Evolutionary conservation across 2,888 invertebrate species (phyloP).

Genomic region (Lithophane socia): DNA sequence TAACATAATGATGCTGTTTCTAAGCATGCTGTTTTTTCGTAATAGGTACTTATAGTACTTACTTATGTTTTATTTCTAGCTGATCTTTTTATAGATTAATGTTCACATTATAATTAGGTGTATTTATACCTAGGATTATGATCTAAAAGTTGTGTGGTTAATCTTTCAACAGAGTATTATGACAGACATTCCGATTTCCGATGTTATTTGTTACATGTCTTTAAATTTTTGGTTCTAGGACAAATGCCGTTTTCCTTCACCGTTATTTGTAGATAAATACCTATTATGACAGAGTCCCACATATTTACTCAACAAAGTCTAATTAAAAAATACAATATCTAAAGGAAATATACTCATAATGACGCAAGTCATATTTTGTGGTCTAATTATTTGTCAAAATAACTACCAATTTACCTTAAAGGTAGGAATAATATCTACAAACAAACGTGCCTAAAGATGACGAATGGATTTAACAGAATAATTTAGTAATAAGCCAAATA

Average conservation of each 20-base stretch:
- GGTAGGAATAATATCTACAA: background rate
- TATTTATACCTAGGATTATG: too few relatives aligned
- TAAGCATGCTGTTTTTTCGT: background rate
- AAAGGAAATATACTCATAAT: background rate
- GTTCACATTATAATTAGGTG: too few relatives aligned
- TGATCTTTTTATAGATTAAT: background rate
- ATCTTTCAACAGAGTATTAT: too few relatives aligned
- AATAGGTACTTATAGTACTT: background rate
- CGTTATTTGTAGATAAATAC: background rate
- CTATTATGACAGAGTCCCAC: background rate
- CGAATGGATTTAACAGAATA: background rate
- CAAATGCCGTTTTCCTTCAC: background rate
- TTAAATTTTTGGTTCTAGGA: background rate
- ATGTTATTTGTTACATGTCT: background rate
- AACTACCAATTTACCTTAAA: conserved; percentile 14
- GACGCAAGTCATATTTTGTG: background rate
- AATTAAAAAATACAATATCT: background rate
- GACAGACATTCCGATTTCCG: background rate
- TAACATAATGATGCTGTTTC: background rate
- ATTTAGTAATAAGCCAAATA: background rate
- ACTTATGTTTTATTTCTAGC: background rate
- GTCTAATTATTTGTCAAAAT: conserved; percentile 3
- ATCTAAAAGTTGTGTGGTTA: background rate
- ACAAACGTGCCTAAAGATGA: background rate
- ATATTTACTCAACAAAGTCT: background rate